These are phyloP conservation scores for Stegostoma tigrinum DNA, from an alignment of 2,113 vertebrate genomes.

Conservation along the genomic window DNA sequence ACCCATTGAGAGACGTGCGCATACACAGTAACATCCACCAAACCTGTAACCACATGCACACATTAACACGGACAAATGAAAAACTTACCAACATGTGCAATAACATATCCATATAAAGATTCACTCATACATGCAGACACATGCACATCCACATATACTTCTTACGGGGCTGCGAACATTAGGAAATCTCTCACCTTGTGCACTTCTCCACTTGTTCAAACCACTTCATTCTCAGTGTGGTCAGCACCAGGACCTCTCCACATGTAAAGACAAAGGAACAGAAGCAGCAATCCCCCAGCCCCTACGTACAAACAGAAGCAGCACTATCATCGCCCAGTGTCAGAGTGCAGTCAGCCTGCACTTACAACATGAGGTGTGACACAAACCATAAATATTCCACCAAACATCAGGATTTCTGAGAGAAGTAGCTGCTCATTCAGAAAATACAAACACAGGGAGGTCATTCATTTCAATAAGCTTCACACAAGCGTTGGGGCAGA, in stretches of 20 bases:
- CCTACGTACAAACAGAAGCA: constrained; percentile 48
- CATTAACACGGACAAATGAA: background rate
- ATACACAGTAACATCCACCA: background rate
- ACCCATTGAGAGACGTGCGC: background rate
- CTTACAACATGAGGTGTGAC: background rate
- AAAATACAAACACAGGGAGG: too few relatives aligned
- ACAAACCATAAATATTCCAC: too few relatives aligned
- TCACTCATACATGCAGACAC: background rate
- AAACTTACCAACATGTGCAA: background rate
- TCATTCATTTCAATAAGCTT: too few relatives aligned
- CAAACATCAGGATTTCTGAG: too few relatives aligned
- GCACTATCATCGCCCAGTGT: background rate
- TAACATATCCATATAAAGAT: background rate
- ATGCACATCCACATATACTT: background rate
- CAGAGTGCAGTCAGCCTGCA: background rate
- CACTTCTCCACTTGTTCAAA: constrained; percentile 52
- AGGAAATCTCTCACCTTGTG: constrained; percentile 54
- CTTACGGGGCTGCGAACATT: background rate
- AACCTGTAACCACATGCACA: too few relatives aligned
- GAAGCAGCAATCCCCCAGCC: constrained; percentile 73
- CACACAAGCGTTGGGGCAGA: too few relatives aligned
- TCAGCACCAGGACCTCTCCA: constrained; percentile 61
- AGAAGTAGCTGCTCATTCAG: too few relatives aligned
- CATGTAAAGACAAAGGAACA: constrained; percentile 75
- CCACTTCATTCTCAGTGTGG: constrained; percentile 74